Evolutionary conservation across 2,797 vertebrate genomes (phyloP), one percentile per base, ranked within the genome.

Genomic region (Aeoliscus strigatus): DNA sequence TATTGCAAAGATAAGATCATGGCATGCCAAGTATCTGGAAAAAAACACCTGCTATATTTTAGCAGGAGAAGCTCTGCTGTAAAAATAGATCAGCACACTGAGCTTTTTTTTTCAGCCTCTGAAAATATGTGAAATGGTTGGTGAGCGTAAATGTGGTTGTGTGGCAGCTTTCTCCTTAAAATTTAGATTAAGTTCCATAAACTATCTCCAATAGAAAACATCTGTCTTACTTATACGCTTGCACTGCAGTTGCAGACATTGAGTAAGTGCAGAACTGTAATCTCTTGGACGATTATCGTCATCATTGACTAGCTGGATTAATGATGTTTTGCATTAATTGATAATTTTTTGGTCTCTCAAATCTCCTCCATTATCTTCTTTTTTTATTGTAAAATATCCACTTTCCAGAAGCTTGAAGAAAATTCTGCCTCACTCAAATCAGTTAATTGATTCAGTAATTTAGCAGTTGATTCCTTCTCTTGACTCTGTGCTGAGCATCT

Each of bases 51-150:
- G 18, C 18, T 21, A 21, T 21, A 21, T 21, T 21, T 21, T 21
- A 21, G 6, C n/a, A 6, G 18, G 18, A 6, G 18, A 21, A 21
- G 6, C 3, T 3, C 3, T 21, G 18, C 3, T 21, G 6, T 6
- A 27, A 49, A 51, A 38, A 42, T 37, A 49, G 6, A 51, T 57
- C 18, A 59, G 29, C 41, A 28, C 9, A 46, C 15, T 10, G 34
- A 48, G 33, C 38, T 63, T 40, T 37, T 39, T 51, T 41, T 39
- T 40, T 66, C 51, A 44, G 45, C 53, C 24, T 49, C 12, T 39
- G 17, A 67, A 72, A 66, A 64, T 57, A 60, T 70, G 41, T 69
- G 53, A 65, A 67, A 44, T 58, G 65, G 17, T 72, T 73, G 61
- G 60, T 51, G 35, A 34, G 39, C 13, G 0, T 3, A 2, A 8